phyloP scores from a whole-genome alignment of 2,797 vertebrate genomes.

The Sebastolobus alascanus region DNA sequence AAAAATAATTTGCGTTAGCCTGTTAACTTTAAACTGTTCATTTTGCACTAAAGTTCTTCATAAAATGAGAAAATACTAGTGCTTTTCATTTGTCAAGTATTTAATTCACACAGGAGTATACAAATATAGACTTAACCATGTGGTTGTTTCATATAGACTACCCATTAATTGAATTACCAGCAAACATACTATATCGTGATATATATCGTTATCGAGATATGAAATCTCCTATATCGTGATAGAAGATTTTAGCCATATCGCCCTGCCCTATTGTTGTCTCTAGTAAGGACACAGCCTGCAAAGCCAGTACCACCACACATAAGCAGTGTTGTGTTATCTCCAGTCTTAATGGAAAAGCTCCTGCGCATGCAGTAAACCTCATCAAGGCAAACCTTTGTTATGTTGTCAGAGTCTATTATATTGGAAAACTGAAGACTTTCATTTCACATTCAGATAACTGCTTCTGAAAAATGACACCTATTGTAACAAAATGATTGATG shows the following conservation, averaged over 20 bases:
- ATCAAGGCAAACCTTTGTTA: conserved; percentile 34
- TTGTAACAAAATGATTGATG: conserved; percentile 35
- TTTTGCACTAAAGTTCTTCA: no score
- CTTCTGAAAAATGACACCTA: conserved; percentile 18
- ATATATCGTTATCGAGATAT: accelerated
- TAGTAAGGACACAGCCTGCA: conserved; percentile 10
- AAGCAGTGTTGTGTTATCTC: background rate
- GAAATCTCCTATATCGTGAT: accelerated
- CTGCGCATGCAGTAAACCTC: conserved; percentile 4
- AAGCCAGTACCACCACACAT: background rate
- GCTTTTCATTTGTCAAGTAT: no score
- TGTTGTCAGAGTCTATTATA: conserved; percentile 22
- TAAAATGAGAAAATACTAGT: no score
- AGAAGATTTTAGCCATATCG: no score
- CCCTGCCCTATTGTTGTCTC: background rate
- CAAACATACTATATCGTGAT: accelerated
- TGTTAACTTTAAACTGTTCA: accelerated
- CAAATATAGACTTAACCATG: no score
- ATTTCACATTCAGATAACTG: conserved; percentile 36
- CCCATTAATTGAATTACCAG: no score
- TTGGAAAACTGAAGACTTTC: conserved; percentile 15
- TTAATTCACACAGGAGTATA: no score
- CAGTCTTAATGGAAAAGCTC: conserved; percentile 38
- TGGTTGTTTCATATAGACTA: no score
- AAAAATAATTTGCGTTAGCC: no score